Evolutionary conservation across 2,113 vertebrate genomes (phyloP), one percentile per base, ranked within the genome.

Genomic region (Rhineura floridana): DNA sequence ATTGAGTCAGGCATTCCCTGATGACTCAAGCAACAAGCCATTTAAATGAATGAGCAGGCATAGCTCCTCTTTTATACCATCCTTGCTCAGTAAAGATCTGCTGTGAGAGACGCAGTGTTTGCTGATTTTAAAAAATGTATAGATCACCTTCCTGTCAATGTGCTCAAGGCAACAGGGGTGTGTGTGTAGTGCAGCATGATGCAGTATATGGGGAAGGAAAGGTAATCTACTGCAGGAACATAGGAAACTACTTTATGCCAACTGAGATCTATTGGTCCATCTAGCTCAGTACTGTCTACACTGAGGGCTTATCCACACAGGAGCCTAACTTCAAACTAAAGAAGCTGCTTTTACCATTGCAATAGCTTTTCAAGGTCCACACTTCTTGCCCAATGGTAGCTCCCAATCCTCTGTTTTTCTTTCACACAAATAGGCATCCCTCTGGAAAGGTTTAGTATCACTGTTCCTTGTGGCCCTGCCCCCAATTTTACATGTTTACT

Each of bases 1-100:
- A 87, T 36, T 73, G 78, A 87, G 67, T n/a, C 78, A 73, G 78
- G 67, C 67, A 72, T 81, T 87, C 52, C 52, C 67, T 73, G 50
- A 28, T 59, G 86, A 81, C 39, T 81, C 39, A 73, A 46, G 67
- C 50, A 46, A 81, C 9, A 42, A 55, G 30, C 30, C 69, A 73
- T 70, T 87, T 73, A n/a, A 72, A 59, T 36, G 30, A 73, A 81
- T 46, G 67, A 59, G 19, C 39, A 81, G 62, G 67, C 30, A 62
- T 19, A 59, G 42, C 19, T 52, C 42, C 75, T 39, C 75, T 72
- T 87, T 59, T 59, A 42, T 73, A 65, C 10, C 30, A 46, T 10
- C 46, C 36, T 72, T 81, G 28, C 39, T 73, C 42, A 21, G 33
- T 9, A 39, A 81, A 48, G 21, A 59, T n/a, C 11, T 8, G 6